Evolutionary conservation across 1,140 invertebrate genomes (phyloP).

Genomic region (Gonioctena quinquepunctata): DNA sequence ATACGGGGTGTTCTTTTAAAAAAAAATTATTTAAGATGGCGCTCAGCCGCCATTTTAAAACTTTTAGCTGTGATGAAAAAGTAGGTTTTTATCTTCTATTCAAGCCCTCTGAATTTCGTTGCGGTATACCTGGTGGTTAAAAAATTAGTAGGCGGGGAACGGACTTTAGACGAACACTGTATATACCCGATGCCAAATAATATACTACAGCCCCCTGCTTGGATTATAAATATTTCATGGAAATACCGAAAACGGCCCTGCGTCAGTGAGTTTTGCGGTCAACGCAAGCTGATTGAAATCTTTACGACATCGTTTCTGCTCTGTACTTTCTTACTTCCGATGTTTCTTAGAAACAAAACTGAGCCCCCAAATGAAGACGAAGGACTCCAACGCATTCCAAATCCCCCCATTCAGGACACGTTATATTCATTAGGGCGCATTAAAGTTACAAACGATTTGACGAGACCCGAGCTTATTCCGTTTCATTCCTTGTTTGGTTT

Average conservation of each 20-base stretch:
- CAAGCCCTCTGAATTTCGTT: too few relatives aligned
- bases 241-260: not conserved
- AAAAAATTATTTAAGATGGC: too few relatives aligned
- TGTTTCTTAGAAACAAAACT: conserved; percentile 1
- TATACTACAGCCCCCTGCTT: too few relatives aligned
- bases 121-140: too few relatives aligned
- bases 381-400: conserved; percentile 16
- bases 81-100: too few relatives aligned
- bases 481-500: not conserved
- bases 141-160: too few relatives aligned
- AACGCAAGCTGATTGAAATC: conserved; percentile 16
- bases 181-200: too few relatives aligned
- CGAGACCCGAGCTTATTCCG: conserved; percentile 16
- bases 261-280: not conserved
- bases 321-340: not conserved
- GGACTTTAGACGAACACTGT: too few relatives aligned
- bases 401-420: conserved; percentile 16
- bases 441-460: conserved; percentile 29
- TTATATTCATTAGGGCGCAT: conserved; percentile 31
- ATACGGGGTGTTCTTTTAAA: too few relatives aligned
- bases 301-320: conserved; percentile 23
- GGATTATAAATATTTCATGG: too few relatives aligned
- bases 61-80: too few relatives aligned
- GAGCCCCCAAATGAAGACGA: conserved; percentile 29
- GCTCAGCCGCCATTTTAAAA: too few relatives aligned